Evolutionary conservation across 1,140 invertebrate genomes (phyloP).

Genomic region (Limonius californicus): DNA sequence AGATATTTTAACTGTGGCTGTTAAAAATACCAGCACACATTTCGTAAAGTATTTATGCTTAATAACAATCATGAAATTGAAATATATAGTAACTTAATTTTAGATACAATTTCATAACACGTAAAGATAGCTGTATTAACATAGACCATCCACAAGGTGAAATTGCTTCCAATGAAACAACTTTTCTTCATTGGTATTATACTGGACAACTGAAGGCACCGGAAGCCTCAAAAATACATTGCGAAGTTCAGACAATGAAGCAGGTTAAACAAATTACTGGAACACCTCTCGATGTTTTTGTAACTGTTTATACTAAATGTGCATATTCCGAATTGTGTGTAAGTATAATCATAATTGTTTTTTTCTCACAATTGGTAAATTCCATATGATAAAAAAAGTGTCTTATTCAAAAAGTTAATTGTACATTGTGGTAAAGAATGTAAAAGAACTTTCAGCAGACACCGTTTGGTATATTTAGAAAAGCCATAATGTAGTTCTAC

Average conservation of each 20-base stretch:
- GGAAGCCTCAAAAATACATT: slow-evolving; percentile 16
- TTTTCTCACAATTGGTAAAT: background rate
- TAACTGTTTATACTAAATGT: slow-evolving; percentile 21
- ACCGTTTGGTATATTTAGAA: too few relatives aligned
- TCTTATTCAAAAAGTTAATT: too few relatives aligned
- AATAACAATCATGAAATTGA: slow-evolving; percentile 10
- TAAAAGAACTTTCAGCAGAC: too few relatives aligned
- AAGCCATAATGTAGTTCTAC: too few relatives aligned
- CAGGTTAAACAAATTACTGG: slow-evolving; percentile 22
- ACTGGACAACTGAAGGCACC: slow-evolving; percentile 19
- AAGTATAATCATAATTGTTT: slow-evolving; percentile 5
- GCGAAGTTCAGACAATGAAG: slow-evolving; percentile 23
- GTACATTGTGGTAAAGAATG: too few relatives aligned
- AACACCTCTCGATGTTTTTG: slow-evolving; percentile 20
- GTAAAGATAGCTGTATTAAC: background rate
- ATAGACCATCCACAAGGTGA: slow-evolving; percentile 18
- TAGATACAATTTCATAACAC: slow-evolving; percentile 16
- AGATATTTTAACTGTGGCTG: slow-evolving; percentile 7
- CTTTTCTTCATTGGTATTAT: slow-evolving; percentile 19
- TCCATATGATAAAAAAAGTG: too few relatives aligned
- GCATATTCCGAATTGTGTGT: slow-evolving; percentile 35
- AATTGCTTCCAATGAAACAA: slow-evolving; percentile 25
- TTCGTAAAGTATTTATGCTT: slow-evolving; percentile 29
- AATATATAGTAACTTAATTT: background rate
- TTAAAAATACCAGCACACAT: slow-evolving; percentile 28